Evolutionary conservation across 2,797 vertebrate genomes (phyloP), one percentile per base, ranked within the genome.

Genomic region (Enteromius thamalakanensis): DNA sequence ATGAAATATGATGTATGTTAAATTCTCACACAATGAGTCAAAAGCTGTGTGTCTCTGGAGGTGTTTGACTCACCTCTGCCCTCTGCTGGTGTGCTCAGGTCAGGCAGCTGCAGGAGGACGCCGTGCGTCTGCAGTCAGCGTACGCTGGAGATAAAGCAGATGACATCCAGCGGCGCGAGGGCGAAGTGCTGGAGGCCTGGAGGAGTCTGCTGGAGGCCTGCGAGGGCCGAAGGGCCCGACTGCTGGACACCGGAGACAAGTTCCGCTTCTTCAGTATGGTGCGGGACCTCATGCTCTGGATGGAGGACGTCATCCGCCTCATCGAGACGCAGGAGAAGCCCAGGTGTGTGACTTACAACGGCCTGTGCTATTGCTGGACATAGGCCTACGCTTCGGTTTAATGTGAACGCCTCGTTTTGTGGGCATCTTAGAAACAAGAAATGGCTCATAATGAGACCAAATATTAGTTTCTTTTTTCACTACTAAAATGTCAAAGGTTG

Each of bases 241-340:
- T 99, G 89, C 92, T 96, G 1, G 97, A 94, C 86, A 93, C 93
- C 92, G 0, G 96, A 3, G 98, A 99, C 93, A 99, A 99, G 90
- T 99, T 99, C 95, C 94, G 97, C 53, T 99, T 99, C 91, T 98
- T 98, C 92, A 98, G 96, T 94, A 93, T 98, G 95, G 97, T 99
- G 58, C 95, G 98, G 0, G 97, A 99, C 87, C 97, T 99, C 87
- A 96, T 98, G 97, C 96, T 99, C 17, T 99, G 98, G 98, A 99
- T 99, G 97, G 98, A 99, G 37, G 97, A 98, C 0, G 97, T 98
- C 77, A 98, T 99, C 90, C 95, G 98, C 51, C 97, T 97, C 88
- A 99, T 99, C 8, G 96, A 98, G 89, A 96, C 96, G 85, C 97
- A 99, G 87, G 97, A 99, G 91, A 98, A 97, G 62, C 97, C 97